A percentile compares a stretch with the other conserved stretches of the same genome.
These are phyloP conservation scores for Pentalonia nigronervosa DNA, from an alignment of 1,140 invertebrate species.

Conservation along the genomic window DNA sequence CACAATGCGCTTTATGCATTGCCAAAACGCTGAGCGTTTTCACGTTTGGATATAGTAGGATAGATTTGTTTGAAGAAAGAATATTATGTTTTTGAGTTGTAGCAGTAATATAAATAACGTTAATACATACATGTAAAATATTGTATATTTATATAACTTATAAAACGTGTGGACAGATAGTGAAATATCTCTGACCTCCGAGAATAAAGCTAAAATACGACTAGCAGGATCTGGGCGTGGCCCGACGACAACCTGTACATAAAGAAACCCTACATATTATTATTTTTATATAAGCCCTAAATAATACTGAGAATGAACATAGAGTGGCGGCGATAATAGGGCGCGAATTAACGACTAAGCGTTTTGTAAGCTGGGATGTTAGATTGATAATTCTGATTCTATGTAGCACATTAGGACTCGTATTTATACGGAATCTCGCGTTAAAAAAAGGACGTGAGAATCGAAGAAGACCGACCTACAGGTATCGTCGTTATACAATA, in stretches of 20 bases:
- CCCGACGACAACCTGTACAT: no score
- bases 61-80: background rate
- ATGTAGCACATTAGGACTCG: background rate
- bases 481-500: no score
- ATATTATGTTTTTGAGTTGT: background rate
- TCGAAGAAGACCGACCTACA: background rate
- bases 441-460: background rate
- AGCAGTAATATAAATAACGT: background rate
- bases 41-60: background rate
- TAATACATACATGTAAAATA: background rate
- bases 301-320: no score
- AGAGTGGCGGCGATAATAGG: no score
- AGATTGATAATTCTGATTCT: background rate
- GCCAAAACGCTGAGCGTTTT: no score
- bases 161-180: background rate
- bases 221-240: background rate
- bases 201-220: background rate
- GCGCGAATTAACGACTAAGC: background rate
- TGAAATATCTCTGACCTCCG: background rate
- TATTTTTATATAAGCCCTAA: no score
- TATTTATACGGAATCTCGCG: background rate
- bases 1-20: background rate
- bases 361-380: background rate
- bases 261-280: no score
- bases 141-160: background rate